Conservation (phyloP, 2,797 vertebrate genomes). For the Echeneis naucrates region DNA sequence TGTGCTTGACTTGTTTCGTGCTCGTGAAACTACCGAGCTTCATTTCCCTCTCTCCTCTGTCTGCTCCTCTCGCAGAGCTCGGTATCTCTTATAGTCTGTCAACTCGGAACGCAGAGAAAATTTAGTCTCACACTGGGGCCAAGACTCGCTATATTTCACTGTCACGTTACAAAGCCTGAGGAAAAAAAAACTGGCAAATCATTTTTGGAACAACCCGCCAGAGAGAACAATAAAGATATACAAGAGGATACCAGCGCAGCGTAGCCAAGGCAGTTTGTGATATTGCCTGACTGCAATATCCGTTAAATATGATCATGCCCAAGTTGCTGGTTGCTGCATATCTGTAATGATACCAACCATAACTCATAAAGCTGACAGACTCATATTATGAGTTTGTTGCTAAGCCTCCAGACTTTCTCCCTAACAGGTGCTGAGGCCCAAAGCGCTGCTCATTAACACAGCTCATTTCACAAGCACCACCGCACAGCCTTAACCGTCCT, state of each 20-base stretch:
- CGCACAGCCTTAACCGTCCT: constrained; percentile 53
- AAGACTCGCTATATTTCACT: constrained; percentile 22
- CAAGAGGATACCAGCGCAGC: background rate
- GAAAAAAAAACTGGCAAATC: constrained; percentile 14
- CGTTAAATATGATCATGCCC: background rate
- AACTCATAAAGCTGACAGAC: constrained; percentile 45
- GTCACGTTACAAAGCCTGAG: constrained; percentile 24
- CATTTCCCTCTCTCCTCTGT: constrained; percentile 50
- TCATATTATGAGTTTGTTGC: constrained; percentile 38
- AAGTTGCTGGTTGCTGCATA: background rate
- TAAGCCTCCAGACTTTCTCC: constrained; percentile 16
- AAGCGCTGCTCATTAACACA: constrained; percentile 67
- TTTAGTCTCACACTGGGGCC: constrained; percentile 46
- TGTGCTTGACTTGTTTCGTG: constrained; percentile 48
- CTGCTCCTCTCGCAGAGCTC: constrained; percentile 41
- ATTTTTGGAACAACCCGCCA: constrained; percentile 8
- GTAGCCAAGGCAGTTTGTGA: background rate
- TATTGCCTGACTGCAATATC: background rate
- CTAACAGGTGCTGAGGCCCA: constrained; percentile 73
- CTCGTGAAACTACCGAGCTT: constrained; percentile 55
- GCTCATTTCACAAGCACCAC: constrained; percentile 67
- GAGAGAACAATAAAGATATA: background rate
- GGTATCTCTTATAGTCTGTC: constrained; percentile 42
- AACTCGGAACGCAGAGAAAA: constrained; percentile 39
- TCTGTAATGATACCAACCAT: constrained; percentile 8